Conservation (phyloP, 2,113 vertebrate species). For the Climacteris rufus region DNA sequence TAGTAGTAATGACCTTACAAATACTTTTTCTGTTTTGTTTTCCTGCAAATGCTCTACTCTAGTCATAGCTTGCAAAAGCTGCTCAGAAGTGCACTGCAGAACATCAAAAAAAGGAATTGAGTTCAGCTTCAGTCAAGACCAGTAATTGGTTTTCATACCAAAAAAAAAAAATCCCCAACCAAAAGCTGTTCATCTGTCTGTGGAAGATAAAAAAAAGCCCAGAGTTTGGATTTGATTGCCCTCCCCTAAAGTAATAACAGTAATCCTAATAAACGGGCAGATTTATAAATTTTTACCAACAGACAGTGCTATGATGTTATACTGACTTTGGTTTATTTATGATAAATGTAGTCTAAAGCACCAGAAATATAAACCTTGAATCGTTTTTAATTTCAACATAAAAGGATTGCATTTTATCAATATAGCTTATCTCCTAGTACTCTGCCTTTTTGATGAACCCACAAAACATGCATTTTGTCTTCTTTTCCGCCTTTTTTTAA, state of each 20-base stretch:
- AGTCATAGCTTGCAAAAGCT: constrained; percentile 44
- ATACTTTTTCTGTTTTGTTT: constrained; percentile 27
- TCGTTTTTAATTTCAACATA: constrained; percentile 47
- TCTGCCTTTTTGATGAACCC: constrained; percentile 12
- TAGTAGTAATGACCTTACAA: constrained; percentile 11
- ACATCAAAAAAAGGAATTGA: constrained; percentile 68
- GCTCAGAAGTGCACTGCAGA: constrained; percentile 43
- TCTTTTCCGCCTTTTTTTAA: not conserved
- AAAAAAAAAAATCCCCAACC: constrained; percentile 59
- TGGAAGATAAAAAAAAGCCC: constrained; percentile 37
- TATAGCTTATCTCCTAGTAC: not conserved
- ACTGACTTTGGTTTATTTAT: constrained; percentile 37
- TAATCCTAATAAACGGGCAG: constrained; percentile 29
- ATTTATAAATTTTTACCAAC: constrained; percentile 34
- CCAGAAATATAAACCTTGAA: constrained; percentile 31
- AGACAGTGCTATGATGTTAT: not conserved
- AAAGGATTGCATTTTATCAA: constrained; percentile 45
- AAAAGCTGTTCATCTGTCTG: constrained; percentile 55
- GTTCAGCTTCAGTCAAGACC: constrained; percentile 67
- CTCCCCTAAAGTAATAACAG: constrained; percentile 39
- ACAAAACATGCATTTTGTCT: not conserved
- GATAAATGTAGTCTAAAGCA: constrained; percentile 20
- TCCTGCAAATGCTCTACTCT: not conserved
- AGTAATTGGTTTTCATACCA: constrained; percentile 69
- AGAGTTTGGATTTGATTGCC: constrained; percentile 55